Evolutionary conservation across 2,888 invertebrate species (phyloP).

Genomic region (Ommatoiulus sabulosus): DNA sequence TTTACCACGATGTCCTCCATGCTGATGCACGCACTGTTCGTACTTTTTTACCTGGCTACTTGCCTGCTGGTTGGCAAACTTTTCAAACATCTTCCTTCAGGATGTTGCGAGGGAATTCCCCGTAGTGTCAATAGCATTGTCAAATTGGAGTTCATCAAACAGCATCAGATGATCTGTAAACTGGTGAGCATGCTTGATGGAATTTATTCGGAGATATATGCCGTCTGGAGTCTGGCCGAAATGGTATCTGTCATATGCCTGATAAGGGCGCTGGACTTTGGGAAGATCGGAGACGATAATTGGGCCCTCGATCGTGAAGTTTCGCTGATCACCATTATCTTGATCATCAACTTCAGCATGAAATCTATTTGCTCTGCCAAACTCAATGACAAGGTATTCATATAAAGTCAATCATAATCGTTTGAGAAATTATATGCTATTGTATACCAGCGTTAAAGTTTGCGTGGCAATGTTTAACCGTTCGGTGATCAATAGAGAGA

Average conservation of each 20-base stretch:
- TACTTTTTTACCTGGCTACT: slow-evolving; percentile 8
- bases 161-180: neutral
- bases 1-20: neutral
- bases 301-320: slow-evolving; percentile 21
- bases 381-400: slow-evolving; percentile 39
- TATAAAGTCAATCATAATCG: too few species aligned
- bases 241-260: neutral
- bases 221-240: slow-evolving; percentile 23
- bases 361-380: neutral
- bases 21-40: slow-evolving; percentile 3
- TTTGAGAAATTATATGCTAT: too few species aligned
- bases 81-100: neutral
- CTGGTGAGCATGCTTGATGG: neutral
- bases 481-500: too few species aligned
- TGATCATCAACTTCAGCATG: neutral
- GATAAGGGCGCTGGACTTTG: slow-evolving; percentile 1
- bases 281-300: neutral
- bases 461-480: too few species aligned
- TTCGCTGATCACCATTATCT: neutral
- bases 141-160: neutral
- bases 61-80: neutral
- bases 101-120: neutral
- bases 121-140: neutral
- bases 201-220: slow-evolving; percentile 1
- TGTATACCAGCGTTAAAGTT: too few species aligned